phyloP scores from a whole-genome alignment of 2,113 vertebrate species.

The Psittacula cyanocephala region DNA sequence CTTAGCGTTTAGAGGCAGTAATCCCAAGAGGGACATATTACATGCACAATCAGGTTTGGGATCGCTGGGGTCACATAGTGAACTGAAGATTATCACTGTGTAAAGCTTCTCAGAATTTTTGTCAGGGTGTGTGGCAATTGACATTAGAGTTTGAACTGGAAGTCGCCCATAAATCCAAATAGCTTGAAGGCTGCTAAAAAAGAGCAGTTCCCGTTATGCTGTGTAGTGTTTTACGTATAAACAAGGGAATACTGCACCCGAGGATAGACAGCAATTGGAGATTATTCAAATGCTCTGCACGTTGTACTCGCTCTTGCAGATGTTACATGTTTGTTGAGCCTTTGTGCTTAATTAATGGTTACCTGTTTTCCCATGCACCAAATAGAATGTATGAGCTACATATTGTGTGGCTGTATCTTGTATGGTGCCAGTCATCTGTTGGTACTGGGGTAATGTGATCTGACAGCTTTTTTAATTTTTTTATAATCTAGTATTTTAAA shows the following conservation, averaged over 20 bases:
- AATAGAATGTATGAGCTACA: not conserved
- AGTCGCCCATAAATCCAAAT: not conserved
- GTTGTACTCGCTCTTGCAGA: not conserved
- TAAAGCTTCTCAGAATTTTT: not conserved
- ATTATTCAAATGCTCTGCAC: not conserved
- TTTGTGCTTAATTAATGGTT: not conserved
- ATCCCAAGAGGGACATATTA: not conserved
- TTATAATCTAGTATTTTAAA: not conserved
- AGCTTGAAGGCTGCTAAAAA: not conserved
- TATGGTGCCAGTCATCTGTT: not conserved
- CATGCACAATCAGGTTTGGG: not conserved
- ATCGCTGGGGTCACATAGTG: not conserved
- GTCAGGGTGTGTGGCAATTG: fast-evolving
- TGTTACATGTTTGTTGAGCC: not conserved
- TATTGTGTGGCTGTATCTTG: not conserved
- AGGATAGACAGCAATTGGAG: not conserved
- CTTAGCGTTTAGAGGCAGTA: not conserved
- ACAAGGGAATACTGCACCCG: not conserved
- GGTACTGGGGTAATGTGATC: not conserved
- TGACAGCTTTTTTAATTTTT: not conserved
- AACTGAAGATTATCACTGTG: not conserved
- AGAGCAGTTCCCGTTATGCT: not conserved
- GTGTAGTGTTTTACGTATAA: not conserved
- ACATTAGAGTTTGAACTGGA: not conserved
- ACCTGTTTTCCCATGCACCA: not conserved